These are phyloP conservation scores for Amblyornis subalaris DNA, from an alignment of 2,113 vertebrate genomes.

Conservation along the genomic window DNA sequence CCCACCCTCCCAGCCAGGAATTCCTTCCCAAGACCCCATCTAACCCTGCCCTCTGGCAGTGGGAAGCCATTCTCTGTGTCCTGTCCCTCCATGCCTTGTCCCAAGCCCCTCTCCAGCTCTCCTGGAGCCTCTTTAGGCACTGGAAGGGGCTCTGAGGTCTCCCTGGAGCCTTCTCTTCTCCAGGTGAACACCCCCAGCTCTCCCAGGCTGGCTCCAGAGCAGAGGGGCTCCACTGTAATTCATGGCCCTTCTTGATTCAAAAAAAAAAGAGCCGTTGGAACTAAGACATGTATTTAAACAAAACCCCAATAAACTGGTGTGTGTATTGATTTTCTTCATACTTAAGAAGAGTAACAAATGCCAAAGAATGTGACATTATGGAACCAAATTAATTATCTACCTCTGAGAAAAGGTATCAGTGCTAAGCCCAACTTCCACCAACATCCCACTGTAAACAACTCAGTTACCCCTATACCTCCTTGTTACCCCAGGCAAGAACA, in stretches of 20 bases:
- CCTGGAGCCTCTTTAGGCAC: not conserved
- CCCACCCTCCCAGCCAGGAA: not conserved
- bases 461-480: not conserved
- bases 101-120: not conserved
- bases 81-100: not conserved
- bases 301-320: not conserved
- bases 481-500: not conserved
- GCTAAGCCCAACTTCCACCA: not conserved
- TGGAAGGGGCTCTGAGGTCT: not conserved
- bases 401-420: not conserved
- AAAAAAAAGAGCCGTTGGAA: not conserved
- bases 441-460: not conserved
- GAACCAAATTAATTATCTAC: not conserved
- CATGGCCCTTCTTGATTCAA: fast-evolving
- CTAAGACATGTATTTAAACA: not conserved
- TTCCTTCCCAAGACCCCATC: not conserved
- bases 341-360: not conserved
- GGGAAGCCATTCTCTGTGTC: not conserved
- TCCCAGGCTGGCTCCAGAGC: too few species aligned
- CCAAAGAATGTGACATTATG: too few species aligned
- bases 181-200: not conserved
- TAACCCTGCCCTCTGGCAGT: fast-evolving
- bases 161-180: fast-evolving
- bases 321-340: not conserved
- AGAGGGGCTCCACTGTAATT: too few species aligned